Conservation (phyloP, 2,888 invertebrate species). For the Acleris sparsana region DNA sequence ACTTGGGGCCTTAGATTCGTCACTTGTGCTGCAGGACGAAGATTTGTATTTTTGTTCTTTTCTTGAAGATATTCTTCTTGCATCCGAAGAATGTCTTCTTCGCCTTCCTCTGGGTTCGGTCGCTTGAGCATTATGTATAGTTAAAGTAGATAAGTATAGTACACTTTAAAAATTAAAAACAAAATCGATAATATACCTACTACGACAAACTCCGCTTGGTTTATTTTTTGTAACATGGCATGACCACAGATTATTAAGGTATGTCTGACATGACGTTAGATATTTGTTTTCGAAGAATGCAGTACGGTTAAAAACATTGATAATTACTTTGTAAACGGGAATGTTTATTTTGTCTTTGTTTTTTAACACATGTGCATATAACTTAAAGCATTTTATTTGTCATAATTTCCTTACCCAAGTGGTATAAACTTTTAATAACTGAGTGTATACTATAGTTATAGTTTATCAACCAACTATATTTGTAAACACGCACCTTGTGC, state of each 20-base stretch:
- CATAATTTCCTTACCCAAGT: no score
- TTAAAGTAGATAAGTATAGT: background rate
- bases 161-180: background rate
- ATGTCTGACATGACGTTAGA: slow-evolving; percentile 12
- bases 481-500: background rate
- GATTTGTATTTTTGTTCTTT: slow-evolving; percentile 76
- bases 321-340: background rate
- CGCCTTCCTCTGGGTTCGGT: slow-evolving; percentile 87
- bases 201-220: background rate
- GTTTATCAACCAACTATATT: background rate
- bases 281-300: slow-evolving; percentile 3
- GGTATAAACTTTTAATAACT: background rate
- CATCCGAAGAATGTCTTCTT: slow-evolving; percentile 89
- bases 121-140: slow-evolving; percentile 81
- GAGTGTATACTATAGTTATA: background rate
- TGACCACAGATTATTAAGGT: no score
- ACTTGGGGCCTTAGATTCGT: slow-evolving; percentile 69
- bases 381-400: no score
- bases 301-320: background rate
- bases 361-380: no score
- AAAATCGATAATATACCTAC: background rate
- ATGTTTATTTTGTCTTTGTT: background rate
- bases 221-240: background rate
- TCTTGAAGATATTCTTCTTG: slow-evolving; percentile 87
- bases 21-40: slow-evolving; percentile 86